Conservation (phyloP, 2,888 invertebrate species). For the Tridacna gigas region DNA sequence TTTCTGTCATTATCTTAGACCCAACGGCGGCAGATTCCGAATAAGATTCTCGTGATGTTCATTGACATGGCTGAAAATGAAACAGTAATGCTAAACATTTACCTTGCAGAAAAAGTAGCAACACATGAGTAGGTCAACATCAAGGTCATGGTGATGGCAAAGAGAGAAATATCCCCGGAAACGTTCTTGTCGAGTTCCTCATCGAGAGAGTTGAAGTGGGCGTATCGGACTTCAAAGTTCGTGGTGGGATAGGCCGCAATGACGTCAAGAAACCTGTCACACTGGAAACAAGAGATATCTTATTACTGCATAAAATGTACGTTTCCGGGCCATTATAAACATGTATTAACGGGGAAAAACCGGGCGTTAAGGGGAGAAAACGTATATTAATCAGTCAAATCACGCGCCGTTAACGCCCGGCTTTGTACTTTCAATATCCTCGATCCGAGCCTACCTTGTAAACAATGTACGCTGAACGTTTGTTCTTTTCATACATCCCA, state of each 20-base stretch:
- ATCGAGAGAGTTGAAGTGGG: conserved; percentile 47
- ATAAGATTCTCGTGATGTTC: not conserved
- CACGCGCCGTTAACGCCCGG: too few species aligned
- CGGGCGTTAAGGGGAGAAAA: too few species aligned
- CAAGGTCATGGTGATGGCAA: conserved; percentile 59
- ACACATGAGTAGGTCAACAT: conserved; percentile 63
- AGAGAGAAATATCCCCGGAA: conserved; percentile 52
- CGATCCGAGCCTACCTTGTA: too few species aligned
- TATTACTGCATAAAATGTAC: too few species aligned
- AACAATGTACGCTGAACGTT: too few species aligned
- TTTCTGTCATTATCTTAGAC: not conserved
- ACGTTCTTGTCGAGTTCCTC: conserved; percentile 58
- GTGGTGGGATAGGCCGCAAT: conserved; percentile 17
- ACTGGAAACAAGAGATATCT: not conserved
- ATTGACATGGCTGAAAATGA: too few species aligned
- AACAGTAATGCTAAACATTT: not conserved
- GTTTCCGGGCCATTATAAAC: too few species aligned
- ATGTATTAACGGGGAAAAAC: too few species aligned
- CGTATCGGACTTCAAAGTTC: conserved; percentile 49
- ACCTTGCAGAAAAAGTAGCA: conserved; percentile 45
- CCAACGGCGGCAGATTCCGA: not conserved
- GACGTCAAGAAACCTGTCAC: conserved; percentile 1
- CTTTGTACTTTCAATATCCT: too few species aligned
- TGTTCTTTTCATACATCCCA: too few species aligned
- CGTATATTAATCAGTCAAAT: too few species aligned